phyloP scores from a whole-genome alignment of 2,113 vertebrate species.

The Ancistrus triradiatus region DNA sequence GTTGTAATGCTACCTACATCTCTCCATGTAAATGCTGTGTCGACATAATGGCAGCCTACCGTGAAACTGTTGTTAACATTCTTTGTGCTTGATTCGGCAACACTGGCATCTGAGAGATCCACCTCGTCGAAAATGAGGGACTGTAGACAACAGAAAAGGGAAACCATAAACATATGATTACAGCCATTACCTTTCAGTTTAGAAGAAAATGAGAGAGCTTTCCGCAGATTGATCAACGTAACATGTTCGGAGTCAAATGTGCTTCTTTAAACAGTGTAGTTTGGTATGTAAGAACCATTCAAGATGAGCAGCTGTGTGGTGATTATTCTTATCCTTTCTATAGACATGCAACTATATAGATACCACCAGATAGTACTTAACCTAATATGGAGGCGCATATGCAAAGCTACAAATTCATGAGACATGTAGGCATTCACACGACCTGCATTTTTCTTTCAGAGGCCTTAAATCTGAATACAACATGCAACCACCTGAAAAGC shows the following conservation, averaged over 20 bases:
- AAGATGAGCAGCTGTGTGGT: background rate
- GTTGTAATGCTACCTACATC: no score
- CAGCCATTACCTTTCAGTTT: constrained; percentile 20
- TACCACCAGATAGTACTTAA: no score
- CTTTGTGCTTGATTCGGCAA: constrained; percentile 98
- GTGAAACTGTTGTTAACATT: constrained; percentile 99
- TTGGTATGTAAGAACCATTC: no score
- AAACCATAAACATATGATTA: constrained; percentile 37
- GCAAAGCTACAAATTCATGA: constrained; percentile 13
- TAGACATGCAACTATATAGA: constrained; percentile 15
- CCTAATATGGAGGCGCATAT: background rate
- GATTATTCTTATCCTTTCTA: constrained; percentile 21
- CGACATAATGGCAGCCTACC: constrained; percentile 68
- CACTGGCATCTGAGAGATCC: constrained; percentile 96
- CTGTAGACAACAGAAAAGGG: constrained; percentile 65
- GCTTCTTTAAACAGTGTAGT: no score
- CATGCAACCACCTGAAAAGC: background rate
- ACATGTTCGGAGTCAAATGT: no score
- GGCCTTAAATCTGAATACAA: background rate
- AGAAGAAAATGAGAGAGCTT: background rate
- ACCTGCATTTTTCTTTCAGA: background rate
- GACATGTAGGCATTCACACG: constrained; percentile 25
- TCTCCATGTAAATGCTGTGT: no score
- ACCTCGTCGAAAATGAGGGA: constrained; percentile 99
- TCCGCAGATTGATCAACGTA: no score